Percentiles rank a stretch among this genome's conserved stretches.
These are phyloP conservation scores for Myathropa florea DNA, from an alignment of 2,888 invertebrate species.

Conservation along the genomic window DNA sequence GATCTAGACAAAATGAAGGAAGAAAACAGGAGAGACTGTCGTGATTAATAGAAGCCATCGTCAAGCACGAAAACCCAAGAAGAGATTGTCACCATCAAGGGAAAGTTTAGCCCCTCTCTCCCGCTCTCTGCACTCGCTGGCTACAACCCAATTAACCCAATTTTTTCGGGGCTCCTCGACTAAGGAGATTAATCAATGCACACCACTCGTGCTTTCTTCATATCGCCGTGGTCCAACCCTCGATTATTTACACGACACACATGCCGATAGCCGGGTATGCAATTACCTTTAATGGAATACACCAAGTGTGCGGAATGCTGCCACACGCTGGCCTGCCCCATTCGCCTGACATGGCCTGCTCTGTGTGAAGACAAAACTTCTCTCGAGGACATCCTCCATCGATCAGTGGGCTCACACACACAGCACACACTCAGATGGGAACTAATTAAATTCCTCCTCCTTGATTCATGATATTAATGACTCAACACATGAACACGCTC, in stretches of 20 bases:
- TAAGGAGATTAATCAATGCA: slow-evolving; percentile 9
- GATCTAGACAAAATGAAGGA: too few species aligned
- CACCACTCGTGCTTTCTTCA: slow-evolving; percentile 45
- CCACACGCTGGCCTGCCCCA: slow-evolving; percentile 41
- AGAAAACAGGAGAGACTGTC: too few species aligned
- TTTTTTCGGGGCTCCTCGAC: not conserved
- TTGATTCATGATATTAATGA: slow-evolving; percentile 63
- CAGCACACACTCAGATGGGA: not conserved
- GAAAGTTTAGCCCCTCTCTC: slow-evolving; percentile 11
- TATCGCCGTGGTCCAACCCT: slow-evolving; percentile 21
- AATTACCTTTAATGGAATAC: slow-evolving; percentile 63
- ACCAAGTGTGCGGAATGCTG: slow-evolving; percentile 59
- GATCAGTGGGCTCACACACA: slow-evolving; percentile 2
- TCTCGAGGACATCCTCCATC: slow-evolving; percentile 28
- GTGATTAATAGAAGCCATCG: not conserved
- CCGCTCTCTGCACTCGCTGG: not conserved
- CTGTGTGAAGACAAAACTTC: slow-evolving; percentile 7
- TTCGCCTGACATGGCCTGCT: not conserved
- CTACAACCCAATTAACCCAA: slow-evolving; percentile 41
- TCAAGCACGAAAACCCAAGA: not conserved
- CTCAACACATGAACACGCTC: slow-evolving; percentile 15
- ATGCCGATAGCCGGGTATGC: slow-evolving; percentile 53
- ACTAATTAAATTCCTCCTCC: slow-evolving; percentile 69
- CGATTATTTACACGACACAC: slow-evolving; percentile 51
- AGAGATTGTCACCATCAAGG: slow-evolving; percentile 4